Conservation (phyloP, 2,113 vertebrate species). For the Colaptes auratus region DNA sequence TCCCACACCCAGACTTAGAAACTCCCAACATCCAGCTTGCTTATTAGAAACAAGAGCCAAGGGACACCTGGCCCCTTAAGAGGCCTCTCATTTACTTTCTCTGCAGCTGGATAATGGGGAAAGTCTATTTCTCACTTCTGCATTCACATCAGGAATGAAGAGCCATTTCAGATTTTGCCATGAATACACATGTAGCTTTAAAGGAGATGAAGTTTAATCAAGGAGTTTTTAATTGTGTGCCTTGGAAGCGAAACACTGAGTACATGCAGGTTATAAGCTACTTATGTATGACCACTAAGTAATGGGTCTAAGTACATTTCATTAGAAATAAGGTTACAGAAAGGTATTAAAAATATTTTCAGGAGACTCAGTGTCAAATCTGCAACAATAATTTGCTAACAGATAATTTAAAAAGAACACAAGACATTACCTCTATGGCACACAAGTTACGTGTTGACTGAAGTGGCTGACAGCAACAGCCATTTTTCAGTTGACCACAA, state of each 20-base stretch:
- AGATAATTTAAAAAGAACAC: not conserved
- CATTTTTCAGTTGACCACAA: not conserved
- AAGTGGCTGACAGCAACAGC: not conserved
- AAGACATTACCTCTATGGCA: not conserved
- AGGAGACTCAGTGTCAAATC: not conserved
- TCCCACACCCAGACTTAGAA: not conserved
- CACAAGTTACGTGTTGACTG: not conserved
- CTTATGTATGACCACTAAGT: not conserved
- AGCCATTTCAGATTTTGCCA: not conserved
- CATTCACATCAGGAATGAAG: not conserved
- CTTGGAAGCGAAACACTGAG: not conserved
- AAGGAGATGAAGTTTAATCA: not conserved
- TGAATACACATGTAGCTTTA: not conserved
- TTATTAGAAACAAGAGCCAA: constrained; percentile 1
- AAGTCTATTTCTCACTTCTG: constrained; percentile 9
- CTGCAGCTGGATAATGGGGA: not conserved
- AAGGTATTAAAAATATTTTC: not conserved
- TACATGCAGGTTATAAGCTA: not conserved
- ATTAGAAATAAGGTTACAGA: not conserved
- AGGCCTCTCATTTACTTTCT: constrained; percentile 35
- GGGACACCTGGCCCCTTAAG: constrained; percentile 51
- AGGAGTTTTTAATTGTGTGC: not conserved
- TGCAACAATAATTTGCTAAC: not conserved
- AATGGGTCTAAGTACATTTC: not conserved
- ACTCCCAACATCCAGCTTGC: not conserved